Conservation (phyloP, 1,140 invertebrate species). For the Babylonia areolata region DNA sequence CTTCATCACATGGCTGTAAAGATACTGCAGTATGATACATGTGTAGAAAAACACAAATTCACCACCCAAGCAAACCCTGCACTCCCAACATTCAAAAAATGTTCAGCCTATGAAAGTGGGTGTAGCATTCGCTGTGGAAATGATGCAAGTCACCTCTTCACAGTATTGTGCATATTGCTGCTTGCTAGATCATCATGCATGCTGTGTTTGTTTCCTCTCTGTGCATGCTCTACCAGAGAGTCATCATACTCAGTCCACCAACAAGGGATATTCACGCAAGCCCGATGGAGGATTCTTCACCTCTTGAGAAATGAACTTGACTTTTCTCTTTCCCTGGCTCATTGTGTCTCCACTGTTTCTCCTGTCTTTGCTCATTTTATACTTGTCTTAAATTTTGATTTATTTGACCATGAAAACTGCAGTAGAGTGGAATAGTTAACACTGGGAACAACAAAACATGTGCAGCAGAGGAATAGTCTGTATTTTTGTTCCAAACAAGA, state of each 20-base stretch:
- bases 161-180: not conserved
- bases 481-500: no score
- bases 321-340: not conserved
- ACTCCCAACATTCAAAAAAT: no score
- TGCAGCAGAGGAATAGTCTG: no score
- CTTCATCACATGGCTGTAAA: no score
- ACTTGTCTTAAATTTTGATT: not conserved
- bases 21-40: no score
- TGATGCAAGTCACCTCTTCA: no score
- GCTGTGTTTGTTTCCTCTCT: slow-evolving; percentile 23
- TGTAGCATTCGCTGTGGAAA: no score
- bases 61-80: no score
- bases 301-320: slow-evolving; percentile 54
- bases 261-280: slow-evolving; percentile 75
- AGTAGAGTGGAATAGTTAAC: not conserved
- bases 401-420: no score
- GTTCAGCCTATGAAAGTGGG: no score
- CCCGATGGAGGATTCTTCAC: slow-evolving; percentile 75
- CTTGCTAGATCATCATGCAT: slow-evolving; percentile 25
- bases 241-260: slow-evolving; percentile 75
- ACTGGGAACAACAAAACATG: no score
- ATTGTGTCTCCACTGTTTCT: not conserved
- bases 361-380: not conserved
- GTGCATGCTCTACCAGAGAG: slow-evolving; percentile 66
- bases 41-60: no score